Percentiles rank a stretch among this genome's conserved stretches.
Conservation (phyloP, 2,888 invertebrate genomes). For the Dynastes tityus region DNA sequence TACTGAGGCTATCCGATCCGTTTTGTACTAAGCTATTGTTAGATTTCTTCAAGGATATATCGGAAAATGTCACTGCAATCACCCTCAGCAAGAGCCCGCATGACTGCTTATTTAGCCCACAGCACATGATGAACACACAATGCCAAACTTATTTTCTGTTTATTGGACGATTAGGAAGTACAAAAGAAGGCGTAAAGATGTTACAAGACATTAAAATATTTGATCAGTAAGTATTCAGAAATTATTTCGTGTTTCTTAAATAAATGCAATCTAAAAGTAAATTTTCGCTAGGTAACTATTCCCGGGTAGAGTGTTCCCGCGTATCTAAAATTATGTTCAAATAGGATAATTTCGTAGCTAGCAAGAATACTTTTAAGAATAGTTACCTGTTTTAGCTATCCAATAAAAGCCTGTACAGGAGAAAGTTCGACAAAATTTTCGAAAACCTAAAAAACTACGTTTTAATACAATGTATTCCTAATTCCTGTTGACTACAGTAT, state of each 20-base stretch:
- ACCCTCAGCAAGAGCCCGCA: constrained; percentile 84
- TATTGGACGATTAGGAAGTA: constrained; percentile 88
- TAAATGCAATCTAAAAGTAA: too few species aligned
- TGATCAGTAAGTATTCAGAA: constrained; percentile 77
- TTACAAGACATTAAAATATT: constrained; percentile 84
- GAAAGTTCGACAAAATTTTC: too few species aligned
- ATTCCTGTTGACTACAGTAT: too few species aligned
- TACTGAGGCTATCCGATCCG: constrained; percentile 74
- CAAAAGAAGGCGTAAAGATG: constrained; percentile 78
- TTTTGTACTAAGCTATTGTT: constrained; percentile 82
- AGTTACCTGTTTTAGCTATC: too few species aligned
- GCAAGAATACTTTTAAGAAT: too few species aligned
- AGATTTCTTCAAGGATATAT: constrained; percentile 87
- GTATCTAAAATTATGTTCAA: too few species aligned
- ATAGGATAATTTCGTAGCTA: too few species aligned
- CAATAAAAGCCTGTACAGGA: too few species aligned
- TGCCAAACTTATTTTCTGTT: constrained; percentile 96
- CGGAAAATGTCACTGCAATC: constrained; percentile 82
- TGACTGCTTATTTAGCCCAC: constrained; percentile 90
- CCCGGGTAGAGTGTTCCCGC: too few species aligned
- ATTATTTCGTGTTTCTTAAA: background rate
- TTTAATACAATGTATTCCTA: too few species aligned
- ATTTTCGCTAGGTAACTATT: too few species aligned
- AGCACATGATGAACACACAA: constrained; percentile 90
- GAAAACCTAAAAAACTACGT: too few species aligned